Evolutionary conservation across 2,797 vertebrate species (phyloP), one percentile per base, ranked within the genome.

Genomic region (Delichon dasypus): DNA sequence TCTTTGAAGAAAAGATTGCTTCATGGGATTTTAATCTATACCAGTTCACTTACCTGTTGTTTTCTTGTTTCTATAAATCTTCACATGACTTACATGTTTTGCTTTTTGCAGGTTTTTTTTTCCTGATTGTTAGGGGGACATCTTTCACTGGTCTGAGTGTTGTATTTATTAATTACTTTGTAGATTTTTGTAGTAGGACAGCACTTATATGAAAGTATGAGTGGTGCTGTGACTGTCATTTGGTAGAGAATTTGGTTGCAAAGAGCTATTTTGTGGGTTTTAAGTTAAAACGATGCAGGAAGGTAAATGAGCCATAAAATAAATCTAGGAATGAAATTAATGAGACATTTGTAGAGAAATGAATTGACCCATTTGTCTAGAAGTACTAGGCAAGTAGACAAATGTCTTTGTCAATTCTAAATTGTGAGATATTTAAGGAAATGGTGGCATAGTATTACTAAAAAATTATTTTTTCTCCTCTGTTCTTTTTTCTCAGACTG

Each of bases 401-500:
- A 26, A 65, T 57, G 11, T 34, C 27, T 81, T 78, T 66, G 42
- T 72, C 16, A 70, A 1, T 68, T 87, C 42, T 88, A 10, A 62
- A 17, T 50, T 70, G 18, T 76, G 58, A 57, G 32, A 23, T 34
- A 51, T 42, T 3, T 72, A 76, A 73, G 27, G 48, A 83, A 85
- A 32, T 55, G 16, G 7, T 76, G 44, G 6, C 30, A 40, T 9
- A 44, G 12, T 45, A 36, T 62, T 64, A 14, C 34, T 84, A 65
- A 93, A 74, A 77, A 26, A 10, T 7, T 7, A 2, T 4, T 17
- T 19, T 4, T 4, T 19, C 16, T 5, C 4, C 4, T 8, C 16
- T 20, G 5, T 38, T 67, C 10, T 97, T 94, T 87, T 82, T 55
- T 75, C 96, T 70, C 96, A 99, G 99, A 99, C 98, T 44, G 99